Evolutionary conservation across 2,797 vertebrate species (phyloP).

Genomic region (Pseudochirops corinnae): DNA sequence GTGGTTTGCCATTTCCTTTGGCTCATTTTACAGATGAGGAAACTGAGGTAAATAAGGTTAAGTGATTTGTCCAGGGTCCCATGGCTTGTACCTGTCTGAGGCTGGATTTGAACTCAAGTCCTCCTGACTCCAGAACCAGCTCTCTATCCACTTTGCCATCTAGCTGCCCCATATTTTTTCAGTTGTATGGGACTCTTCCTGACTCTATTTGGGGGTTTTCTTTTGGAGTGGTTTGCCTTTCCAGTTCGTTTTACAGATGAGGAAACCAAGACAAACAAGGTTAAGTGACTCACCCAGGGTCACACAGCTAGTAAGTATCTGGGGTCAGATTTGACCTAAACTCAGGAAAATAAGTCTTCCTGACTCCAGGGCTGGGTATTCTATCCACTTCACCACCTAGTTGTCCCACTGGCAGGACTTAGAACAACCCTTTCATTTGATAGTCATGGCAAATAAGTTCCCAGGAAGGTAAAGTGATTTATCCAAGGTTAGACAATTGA

Average conservation of each 20-base stretch:
- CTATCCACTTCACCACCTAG: not conserved
- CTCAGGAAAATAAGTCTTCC: not conserved
- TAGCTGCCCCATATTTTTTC: too few species aligned
- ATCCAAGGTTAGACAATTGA: not conserved
- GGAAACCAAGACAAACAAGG: not conserved
- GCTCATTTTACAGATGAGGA: too few species aligned
- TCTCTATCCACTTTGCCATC: too few species aligned
- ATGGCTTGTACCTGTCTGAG: too few species aligned
- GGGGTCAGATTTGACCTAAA: not conserved
- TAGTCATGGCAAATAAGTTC: not conserved
- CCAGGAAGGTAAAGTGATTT: not conserved
- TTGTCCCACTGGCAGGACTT: not conserved
- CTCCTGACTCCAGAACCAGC: too few species aligned
- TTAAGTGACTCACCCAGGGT: not conserved
- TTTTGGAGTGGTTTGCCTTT: not conserved
- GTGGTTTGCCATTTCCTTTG: not conserved
- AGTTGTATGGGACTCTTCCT: too few species aligned
- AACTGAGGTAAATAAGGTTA: too few species aligned
- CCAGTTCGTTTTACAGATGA: not conserved
- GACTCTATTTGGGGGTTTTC: too few species aligned
- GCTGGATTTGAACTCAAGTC: too few species aligned
- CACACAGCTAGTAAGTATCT: not conserved
- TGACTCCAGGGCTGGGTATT: not conserved
- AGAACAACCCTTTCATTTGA: not conserved
- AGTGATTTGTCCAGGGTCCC: too few species aligned